These are phyloP conservation scores for Pogonophryne albipinna DNA, from an alignment of 2,797 vertebrate species.

Conservation along the genomic window DNA sequence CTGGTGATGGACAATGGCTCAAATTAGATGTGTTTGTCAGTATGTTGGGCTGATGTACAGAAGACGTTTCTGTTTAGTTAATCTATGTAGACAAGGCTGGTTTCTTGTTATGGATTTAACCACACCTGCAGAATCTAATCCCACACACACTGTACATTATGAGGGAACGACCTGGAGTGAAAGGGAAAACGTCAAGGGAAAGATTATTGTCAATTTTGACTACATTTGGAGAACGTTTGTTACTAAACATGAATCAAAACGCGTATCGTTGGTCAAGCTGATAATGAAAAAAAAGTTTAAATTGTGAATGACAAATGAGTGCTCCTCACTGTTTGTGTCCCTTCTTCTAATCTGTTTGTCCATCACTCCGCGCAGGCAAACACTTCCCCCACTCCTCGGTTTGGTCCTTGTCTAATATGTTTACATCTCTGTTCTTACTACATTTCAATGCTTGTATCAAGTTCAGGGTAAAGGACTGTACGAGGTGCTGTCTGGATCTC, in stretches of 20 bases:
- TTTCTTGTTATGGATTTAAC: constrained; percentile 58
- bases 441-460: constrained; percentile 54
- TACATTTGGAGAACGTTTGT: constrained; percentile 26
- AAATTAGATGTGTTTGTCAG: constrained; percentile 12
- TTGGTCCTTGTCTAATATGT: constrained; percentile 63
- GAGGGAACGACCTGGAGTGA: constrained; percentile 55
- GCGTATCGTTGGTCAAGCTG: constrained; percentile 1
- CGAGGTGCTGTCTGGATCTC: constrained; percentile 55
- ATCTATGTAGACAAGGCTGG: constrained; percentile 57
- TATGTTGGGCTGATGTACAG: constrained; percentile 11
- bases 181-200: constrained; percentile 72
- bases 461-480: constrained; percentile 57
- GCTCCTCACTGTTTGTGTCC: constrained; percentile 25
- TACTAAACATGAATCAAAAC: constrained; percentile 47
- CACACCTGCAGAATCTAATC: constrained; percentile 33
- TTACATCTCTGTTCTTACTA: constrained; percentile 71
- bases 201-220: constrained; percentile 27
- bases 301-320: constrained; percentile 32
- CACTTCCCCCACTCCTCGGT: constrained; percentile 27
- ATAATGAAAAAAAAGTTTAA: constrained; percentile 14
- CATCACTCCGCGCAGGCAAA: constrained; percentile 47
- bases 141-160: constrained; percentile 36
- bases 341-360: constrained; percentile 32
- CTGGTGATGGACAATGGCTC: constrained; percentile 22
- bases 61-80: constrained; percentile 6